Evolutionary conservation across 2,113 vertebrate species (phyloP).

Genomic region (Corythaixoides concolor): DNA sequence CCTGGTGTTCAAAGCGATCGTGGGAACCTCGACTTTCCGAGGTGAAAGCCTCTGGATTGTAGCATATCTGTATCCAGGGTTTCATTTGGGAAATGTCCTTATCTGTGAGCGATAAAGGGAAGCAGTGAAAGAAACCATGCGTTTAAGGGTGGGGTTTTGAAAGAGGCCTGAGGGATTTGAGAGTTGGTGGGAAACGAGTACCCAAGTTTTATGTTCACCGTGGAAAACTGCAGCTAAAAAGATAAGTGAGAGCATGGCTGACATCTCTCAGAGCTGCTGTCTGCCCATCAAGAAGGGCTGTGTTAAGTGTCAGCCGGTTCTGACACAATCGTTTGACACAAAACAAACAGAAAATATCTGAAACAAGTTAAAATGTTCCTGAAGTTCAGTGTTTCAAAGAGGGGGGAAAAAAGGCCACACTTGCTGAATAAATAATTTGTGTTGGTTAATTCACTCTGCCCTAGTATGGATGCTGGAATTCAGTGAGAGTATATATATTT

Average conservation of each 20-base stretch:
- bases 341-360: not conserved
- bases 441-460: not conserved
- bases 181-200: conserved; percentile 26
- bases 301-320: not conserved
- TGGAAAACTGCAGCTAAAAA: not conserved
- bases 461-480: not conserved
- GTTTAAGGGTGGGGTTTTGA: not conserved
- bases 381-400: not conserved
- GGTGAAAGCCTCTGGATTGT: not conserved
- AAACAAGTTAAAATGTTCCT: not conserved
- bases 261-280: not conserved
- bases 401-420: too few species aligned
- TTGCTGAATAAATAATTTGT: not conserved
- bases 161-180: conserved; percentile 1
- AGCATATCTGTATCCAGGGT: not conserved
- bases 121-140: conserved; percentile 35
- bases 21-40: not conserved
- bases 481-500: not conserved
- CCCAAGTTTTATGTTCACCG: not conserved
- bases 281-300: not conserved
- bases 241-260: not conserved
- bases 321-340: not conserved
- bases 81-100: conserved; percentile 16
- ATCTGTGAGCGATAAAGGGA: conserved; percentile 4
- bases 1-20: not conserved